phyloP scores from a whole-genome alignment of 2,113 vertebrate genomes.

The Dasyornis broadbenti region DNA sequence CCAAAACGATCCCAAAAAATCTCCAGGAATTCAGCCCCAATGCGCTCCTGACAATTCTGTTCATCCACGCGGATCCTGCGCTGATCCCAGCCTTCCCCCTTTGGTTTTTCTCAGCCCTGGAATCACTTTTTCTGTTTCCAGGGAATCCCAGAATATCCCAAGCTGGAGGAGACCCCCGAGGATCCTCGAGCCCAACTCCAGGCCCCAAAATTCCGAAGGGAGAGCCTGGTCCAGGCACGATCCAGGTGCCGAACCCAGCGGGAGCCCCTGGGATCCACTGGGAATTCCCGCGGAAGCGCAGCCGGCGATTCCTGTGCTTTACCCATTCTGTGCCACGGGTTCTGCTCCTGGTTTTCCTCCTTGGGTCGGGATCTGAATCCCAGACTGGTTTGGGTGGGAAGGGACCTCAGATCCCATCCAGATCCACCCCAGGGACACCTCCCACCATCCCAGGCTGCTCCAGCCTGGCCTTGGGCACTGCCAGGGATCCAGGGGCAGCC shows the following conservation, averaged over 20 bases:
- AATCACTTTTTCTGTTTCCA: not conserved
- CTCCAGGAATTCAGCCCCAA: not conserved
- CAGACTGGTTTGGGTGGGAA: too few species aligned
- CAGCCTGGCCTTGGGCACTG: too few species aligned
- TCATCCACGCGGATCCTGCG: not conserved
- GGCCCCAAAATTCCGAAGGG: not conserved
- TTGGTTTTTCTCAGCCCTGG: not conserved
- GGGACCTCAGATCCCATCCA: too few species aligned
- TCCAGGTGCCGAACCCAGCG: not conserved
- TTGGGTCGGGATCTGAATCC: too few species aligned
- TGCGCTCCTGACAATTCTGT: not conserved
- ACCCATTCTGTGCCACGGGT: not conserved
- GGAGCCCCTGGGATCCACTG: not conserved
- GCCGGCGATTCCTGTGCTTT: not conserved
- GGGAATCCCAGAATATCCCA: not conserved
- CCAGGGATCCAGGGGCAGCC: too few species aligned
- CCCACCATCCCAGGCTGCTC: too few species aligned
- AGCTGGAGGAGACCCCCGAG: too few species aligned
- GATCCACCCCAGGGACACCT: too few species aligned
- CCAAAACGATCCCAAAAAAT: not conserved
- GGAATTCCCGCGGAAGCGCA: not conserved
- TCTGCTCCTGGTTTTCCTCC: too few species aligned
- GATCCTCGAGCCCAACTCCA: accelerated
- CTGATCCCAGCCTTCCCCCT: not conserved
- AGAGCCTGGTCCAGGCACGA: not conserved